phyloP scores from a whole-genome alignment of 2,113 vertebrate genomes.

The Thymallus thymallus region DNA sequence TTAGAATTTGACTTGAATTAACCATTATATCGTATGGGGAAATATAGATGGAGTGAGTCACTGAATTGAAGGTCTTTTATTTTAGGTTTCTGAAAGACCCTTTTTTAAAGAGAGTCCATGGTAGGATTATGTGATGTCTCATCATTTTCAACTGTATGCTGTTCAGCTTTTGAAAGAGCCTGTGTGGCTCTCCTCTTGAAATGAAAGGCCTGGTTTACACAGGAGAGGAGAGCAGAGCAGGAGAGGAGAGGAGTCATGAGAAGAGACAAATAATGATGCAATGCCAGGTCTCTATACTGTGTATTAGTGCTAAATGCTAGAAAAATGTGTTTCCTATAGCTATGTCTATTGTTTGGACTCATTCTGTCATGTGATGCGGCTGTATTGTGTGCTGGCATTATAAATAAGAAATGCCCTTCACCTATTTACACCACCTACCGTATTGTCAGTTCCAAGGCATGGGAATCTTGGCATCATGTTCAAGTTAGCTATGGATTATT shows the following conservation, averaged over 20 bases:
- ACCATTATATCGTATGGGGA: constrained; percentile 35
- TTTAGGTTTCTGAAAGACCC: constrained; percentile 22
- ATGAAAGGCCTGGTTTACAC: too few species aligned
- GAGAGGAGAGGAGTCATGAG: too few species aligned
- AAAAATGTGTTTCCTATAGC: constrained; percentile 36
- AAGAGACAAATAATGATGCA: constrained; percentile 41
- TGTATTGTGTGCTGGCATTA: constrained; percentile 44
- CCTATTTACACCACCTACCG: too few species aligned
- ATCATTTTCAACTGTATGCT: too few species aligned
- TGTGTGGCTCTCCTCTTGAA: too few species aligned
- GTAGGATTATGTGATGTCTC: not conserved
- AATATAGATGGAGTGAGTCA: constrained; percentile 16
- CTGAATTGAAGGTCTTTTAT: constrained; percentile 40
- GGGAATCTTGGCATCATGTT: too few species aligned
- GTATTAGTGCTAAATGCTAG: constrained; percentile 49
- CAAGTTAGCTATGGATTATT: too few species aligned
- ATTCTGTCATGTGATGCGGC: constrained; percentile 58
- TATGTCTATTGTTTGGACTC: constrained; percentile 24
- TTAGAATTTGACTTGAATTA: not conserved
- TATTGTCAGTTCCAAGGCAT: too few species aligned
- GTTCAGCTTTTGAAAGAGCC: too few species aligned
- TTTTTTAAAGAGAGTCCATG: not conserved
- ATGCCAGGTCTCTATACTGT: constrained; percentile 28
- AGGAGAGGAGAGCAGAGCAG: too few species aligned
- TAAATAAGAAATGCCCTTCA: too few species aligned